Conservation (phyloP, 1,140 invertebrate species). For the Zaprionus davidi region DNA sequence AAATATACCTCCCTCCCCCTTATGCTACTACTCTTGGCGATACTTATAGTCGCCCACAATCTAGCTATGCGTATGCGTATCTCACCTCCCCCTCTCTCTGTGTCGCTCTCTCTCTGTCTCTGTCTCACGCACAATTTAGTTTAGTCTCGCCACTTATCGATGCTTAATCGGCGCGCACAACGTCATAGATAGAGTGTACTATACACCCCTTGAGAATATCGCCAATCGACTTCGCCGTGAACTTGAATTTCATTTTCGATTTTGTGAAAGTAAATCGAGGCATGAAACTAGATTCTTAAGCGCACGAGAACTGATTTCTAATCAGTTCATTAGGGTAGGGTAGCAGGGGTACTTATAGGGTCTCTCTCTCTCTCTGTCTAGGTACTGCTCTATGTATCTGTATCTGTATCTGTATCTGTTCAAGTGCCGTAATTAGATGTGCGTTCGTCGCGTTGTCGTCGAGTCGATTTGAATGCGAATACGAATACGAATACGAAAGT, state of each 20-base stretch:
- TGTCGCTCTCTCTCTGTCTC: background rate
- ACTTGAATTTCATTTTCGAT: conserved; percentile 71
- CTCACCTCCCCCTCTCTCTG: background rate
- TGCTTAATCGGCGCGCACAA: conserved; percentile 19
- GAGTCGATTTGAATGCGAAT: conserved; percentile 57
- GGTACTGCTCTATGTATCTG: background rate
- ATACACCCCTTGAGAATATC: conserved; percentile 18
- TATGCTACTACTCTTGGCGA: conserved; percentile 32
- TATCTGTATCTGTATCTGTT: conserved; percentile 19
- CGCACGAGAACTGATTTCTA: conserved; percentile 73
- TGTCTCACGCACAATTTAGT: conserved; percentile 12
- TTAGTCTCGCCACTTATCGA: conserved; percentile 41
- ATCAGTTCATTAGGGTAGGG: conserved; percentile 39
- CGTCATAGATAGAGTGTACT: conserved; percentile 21
- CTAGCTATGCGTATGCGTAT: conserved; percentile 26
- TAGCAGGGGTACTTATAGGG: background rate
- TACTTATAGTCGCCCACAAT: conserved; percentile 44
- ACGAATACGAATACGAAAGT: conserved; percentile 72
- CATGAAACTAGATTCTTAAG: conserved; percentile 21
- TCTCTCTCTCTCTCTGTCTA: background rate
- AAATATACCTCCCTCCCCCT: conserved; percentile 49
- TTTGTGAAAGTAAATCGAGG: conserved; percentile 60
- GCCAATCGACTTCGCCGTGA: conserved; percentile 52
- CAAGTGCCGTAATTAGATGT: conserved; percentile 75
- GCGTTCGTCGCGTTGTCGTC: conserved; percentile 44